phyloP scores from a whole-genome alignment of 2,113 vertebrate species.

The Conger conger region DNA sequence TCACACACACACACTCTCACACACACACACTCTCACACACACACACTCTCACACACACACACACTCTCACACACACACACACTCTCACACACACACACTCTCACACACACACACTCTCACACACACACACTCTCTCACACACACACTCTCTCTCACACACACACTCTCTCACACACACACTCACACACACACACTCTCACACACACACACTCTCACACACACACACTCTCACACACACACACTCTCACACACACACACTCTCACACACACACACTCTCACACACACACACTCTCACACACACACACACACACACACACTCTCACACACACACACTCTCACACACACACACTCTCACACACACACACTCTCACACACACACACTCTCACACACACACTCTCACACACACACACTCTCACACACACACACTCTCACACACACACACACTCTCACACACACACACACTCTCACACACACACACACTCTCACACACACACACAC shows the following conservation, averaged over 20 bases:
- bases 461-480: background rate
- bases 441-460: background rate
- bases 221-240: background rate
- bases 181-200: background rate
- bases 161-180: background rate
- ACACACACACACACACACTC: background rate
- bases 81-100: background rate
- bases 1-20: background rate
- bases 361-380: background rate
- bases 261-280: background rate
- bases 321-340: background rate
- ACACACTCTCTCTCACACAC: background rate
- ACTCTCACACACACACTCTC: background rate
- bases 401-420: background rate
- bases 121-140: background rate
- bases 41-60: background rate
- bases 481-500: background rate
- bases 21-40: background rate
- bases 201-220: background rate
- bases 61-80: background rate
- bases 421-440: background rate
- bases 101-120: background rate
- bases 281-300: no score
- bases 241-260: background rate
- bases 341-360: background rate